phyloP scores from a whole-genome alignment of 2,797 vertebrate species.

The Psittacula echo region DNA sequence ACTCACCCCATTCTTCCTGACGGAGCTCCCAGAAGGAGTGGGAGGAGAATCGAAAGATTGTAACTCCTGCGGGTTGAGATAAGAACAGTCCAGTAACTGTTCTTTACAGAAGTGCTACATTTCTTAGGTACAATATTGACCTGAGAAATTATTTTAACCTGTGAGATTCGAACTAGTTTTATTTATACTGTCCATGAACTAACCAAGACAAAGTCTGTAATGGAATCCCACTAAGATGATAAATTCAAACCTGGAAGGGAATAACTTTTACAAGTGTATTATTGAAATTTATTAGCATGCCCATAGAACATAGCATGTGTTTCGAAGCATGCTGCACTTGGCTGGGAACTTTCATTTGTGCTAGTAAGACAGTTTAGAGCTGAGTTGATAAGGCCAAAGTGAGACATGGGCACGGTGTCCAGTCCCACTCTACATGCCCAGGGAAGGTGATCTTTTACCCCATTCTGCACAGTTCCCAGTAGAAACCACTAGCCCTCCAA shows the following conservation, averaged over 20 bases:
- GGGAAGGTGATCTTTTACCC: not conserved
- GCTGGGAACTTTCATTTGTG: not conserved
- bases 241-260: not conserved
- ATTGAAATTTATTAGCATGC: not conserved
- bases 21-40: too few relatives aligned
- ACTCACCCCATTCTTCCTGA: not conserved
- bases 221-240: not conserved
- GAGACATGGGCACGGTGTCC: not conserved
- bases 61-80: not conserved
- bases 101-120: not conserved
- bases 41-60: not conserved
- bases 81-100: not conserved
- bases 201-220: not conserved
- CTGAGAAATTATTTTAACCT: not conserved
- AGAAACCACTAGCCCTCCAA: not conserved
- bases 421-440: not conserved
- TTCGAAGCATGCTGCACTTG: not conserved
- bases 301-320: not conserved
- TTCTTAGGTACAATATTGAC: not conserved
- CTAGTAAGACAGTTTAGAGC: not conserved
- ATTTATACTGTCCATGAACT: not conserved
- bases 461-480: not conserved
- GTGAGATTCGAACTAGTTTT: not conserved
- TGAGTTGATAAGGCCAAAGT: not conserved
- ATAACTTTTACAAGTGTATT: not conserved